Percentiles rank a stretch among this genome's conserved stretches.
phyloP scores from a whole-genome alignment of 2,113 vertebrate genomes.

The Hemichromis elongatus region DNA sequence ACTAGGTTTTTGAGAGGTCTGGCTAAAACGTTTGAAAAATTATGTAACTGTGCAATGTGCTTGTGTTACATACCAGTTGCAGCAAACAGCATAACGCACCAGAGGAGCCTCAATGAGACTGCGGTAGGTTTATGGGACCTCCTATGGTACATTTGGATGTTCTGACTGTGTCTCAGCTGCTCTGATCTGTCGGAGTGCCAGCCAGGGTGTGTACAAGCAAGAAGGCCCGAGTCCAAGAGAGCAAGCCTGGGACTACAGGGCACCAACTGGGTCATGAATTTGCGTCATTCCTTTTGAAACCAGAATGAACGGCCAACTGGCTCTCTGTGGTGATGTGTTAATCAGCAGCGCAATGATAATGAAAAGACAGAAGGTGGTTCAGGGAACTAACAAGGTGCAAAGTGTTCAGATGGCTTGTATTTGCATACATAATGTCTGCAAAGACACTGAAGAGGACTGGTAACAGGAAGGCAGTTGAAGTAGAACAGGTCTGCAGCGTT shows the following conservation, averaged over 20 bases:
- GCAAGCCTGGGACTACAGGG: constrained; percentile 18
- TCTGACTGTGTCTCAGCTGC: constrained; percentile 18
- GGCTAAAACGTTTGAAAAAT: background rate
- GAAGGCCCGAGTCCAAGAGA: constrained; percentile 20
- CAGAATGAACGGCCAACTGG: constrained; percentile 41
- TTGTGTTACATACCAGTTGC: background rate
- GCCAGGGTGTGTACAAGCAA: background rate
- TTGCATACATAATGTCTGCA: background rate
- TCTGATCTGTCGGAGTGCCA: constrained; percentile 18
- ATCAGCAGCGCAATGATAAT: constrained; percentile 48
- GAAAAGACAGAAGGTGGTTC: constrained; percentile 15
- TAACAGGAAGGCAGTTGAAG: background rate
- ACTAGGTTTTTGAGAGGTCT: background rate
- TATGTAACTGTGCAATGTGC: background rate
- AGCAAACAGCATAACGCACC: background rate
- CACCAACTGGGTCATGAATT: constrained; percentile 37
- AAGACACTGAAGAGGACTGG: background rate
- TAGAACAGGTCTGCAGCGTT: background rate
- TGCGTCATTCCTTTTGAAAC: constrained; percentile 62
- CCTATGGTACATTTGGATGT: background rate
- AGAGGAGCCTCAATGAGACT: background rate
- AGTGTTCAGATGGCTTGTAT: constrained; percentile 9
- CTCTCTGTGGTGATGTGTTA: constrained; percentile 40
- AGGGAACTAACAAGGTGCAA: constrained; percentile 8
- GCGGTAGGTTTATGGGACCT: background rate